Base-by-base conservation (phyloP, 2,797 vertebrate genomes). In the Moxostoma hubbsi region DNA sequence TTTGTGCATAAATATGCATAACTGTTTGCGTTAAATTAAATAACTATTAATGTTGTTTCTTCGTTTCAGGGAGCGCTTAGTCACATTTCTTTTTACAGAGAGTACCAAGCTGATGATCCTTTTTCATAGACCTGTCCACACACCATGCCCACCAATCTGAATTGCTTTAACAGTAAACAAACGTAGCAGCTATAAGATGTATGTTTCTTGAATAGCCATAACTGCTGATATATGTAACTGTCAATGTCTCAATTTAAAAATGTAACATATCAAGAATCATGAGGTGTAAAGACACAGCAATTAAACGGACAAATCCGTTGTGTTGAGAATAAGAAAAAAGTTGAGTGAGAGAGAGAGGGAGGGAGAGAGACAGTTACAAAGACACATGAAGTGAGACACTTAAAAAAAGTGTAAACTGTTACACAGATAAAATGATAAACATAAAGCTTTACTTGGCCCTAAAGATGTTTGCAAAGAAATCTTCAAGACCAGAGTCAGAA, bases 61-160 rank as follows among this genome's bases (percentile, higher is more conserved):
- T 13, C 8, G 13, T 61, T 53, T 1, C 4, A 61, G n/a, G 15
- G 45, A n/a, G 57, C 36, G 24, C 12, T 51, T 45, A 63, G 36
- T 64, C 73, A 75, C 2, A n/a, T 9, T 75, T 18, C 1, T 24
- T 18, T 53, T 53, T 59, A 43, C 72, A 64, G 13, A 50, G 12
- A 9, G 59, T 12, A 73, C 53, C 15, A 24, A 1, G 10, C 50
- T 43, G 18, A 8, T 1, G 50, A 5, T 69, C 4, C 36, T 43
- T 69, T 16, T 36, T 54, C 54, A 71, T 43, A 16, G 47, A 24
- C 16, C 54, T 49, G 55, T 45, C 55, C 55, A 72, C 55, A 72
- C 69, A 58, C 6, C 47, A 1, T 24, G n/a, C 15, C 55, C 46
- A 12, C 10, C 15, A 16, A 71, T 71, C 53, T 46, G 13, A 55